A percentile compares a stretch with the other conserved stretches of the same genome.
Conservation (phyloP, 1,140 invertebrate genomes). For the Ips typographus region DNA sequence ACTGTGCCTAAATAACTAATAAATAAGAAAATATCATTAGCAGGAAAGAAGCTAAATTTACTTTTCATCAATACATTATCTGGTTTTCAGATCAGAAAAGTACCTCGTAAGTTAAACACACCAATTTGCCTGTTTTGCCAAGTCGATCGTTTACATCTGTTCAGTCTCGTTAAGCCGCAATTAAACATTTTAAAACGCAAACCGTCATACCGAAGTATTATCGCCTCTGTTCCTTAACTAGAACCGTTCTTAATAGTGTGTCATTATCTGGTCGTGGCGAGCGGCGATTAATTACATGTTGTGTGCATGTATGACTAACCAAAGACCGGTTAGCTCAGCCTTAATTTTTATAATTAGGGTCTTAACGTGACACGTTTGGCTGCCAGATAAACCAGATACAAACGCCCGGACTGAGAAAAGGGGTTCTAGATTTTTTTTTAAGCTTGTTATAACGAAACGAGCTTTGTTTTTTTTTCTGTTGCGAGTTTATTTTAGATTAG, state of each 20-base stretch:
- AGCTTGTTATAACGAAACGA: too few relatives aligned
- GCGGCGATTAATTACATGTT: constrained; percentile 25
- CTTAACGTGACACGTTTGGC: constrained; percentile 18
- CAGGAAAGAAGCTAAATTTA: too few relatives aligned
- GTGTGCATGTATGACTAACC: constrained; percentile 22
- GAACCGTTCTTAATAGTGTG: constrained; percentile 17
- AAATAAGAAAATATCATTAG: too few relatives aligned
- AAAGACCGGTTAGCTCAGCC: constrained; percentile 17
- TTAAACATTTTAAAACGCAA: too few relatives aligned
- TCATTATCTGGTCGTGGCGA: constrained; percentile 29
- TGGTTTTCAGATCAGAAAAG: too few relatives aligned
- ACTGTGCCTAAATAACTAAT: too few relatives aligned
- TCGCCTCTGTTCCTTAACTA: constrained; percentile 1
- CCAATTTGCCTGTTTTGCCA: too few relatives aligned
- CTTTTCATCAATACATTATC: too few relatives aligned
- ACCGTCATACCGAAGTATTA: background rate
- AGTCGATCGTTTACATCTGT: too few relatives aligned
- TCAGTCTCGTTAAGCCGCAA: too few relatives aligned
- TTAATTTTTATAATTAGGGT: constrained; percentile 29
- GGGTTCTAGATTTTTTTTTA: background rate
- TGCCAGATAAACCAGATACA: constrained; percentile 19
- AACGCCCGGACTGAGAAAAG: constrained; percentile 7
- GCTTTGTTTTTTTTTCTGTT: background rate
- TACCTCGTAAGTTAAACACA: too few relatives aligned
- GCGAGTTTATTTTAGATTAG: too few relatives aligned